Evolutionary conservation across 1,140 invertebrate species (phyloP), one percentile per base, ranked within the genome.

Genomic region (Cyclina sinensis): DNA sequence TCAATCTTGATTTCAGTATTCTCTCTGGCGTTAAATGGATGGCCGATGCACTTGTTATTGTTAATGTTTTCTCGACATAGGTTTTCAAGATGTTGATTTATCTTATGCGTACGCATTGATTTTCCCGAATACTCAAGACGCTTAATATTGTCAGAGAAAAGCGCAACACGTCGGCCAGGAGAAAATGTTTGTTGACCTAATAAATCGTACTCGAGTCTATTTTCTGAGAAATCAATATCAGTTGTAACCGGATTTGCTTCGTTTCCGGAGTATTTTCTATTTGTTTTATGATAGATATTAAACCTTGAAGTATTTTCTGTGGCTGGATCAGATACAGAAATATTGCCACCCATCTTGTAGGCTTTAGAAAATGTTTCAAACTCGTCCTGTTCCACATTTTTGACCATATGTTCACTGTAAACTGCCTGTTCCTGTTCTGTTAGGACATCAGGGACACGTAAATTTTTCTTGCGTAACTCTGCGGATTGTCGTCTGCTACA

Each of bases 201-300:
- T 37, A 70, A 14, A 70, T 70, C 65, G 18, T 37, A 11, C 16
- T 32, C 35, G 30, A 35, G 65, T 70, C 37, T 37, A 1, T 70
- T 37, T 70, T 70, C 32, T 37, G 9, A n/a, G 35, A 70, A 70
- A 70, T 70, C 65, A 39, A 70, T 70, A 70, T 70, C 21, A n/a
- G 32, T 27, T 37, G 14, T 70, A 37, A 70, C 18, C 21, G 14
- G 30, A 37, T 70, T 70, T 37, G 9, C 32, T 16, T n/a, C 65
- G 30, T 70, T 70, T 37, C 9, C n/a, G 65, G 32, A 14, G 37
- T 70, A 14, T 7, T 39, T 14, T 14, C 24, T 35, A 32, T 37
- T 21, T 5, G 35, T 18, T 30, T 37, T 9, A 70, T 27, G 65
- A 37, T 16, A 16, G 16, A 57, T 4, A 21, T 18, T n/a, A 4